Evolutionary conservation across 2,888 invertebrate genomes (phyloP).

Genomic region (Tiliacea citrago): DNA sequence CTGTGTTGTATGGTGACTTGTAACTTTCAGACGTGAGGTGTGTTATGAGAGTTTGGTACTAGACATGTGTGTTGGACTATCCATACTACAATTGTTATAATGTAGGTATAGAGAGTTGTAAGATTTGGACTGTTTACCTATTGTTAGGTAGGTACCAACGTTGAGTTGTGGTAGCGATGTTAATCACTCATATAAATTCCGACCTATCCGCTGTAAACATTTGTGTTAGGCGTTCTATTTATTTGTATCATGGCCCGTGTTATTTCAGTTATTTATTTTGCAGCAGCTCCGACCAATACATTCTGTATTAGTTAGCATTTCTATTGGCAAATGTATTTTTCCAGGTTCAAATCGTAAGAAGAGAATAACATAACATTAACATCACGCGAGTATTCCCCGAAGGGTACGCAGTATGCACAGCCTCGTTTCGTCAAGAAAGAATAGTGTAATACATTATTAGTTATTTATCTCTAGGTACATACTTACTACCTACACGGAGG

Average conservation of each 20-base stretch:
- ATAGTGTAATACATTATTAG: too few relatives aligned
- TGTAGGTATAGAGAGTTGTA: background rate
- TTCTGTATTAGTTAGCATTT: slow-evolving; percentile 16
- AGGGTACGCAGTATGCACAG: too few relatives aligned
- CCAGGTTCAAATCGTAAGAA: background rate
- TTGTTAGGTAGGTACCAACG: background rate
- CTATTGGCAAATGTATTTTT: too few relatives aligned
- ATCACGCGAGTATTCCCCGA: background rate
- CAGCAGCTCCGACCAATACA: background rate
- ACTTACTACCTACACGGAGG: too few relatives aligned
- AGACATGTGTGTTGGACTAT: background rate
- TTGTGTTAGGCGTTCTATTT: slow-evolving; percentile 8
- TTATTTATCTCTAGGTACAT: too few relatives aligned
- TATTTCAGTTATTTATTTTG: slow-evolving; percentile 26
- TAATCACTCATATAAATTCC: slow-evolving; percentile 15
- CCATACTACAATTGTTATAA: background rate
- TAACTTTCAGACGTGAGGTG: background rate
- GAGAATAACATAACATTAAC: background rate
- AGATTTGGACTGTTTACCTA: background rate
- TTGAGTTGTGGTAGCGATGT: background rate
- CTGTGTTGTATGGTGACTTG: slow-evolving; percentile 7
- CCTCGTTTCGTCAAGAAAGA: too few relatives aligned
- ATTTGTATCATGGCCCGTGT: slow-evolving; percentile 1
- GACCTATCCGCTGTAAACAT: slow-evolving; percentile 9
- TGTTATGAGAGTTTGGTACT: background rate